Conservation (phyloP, 2,888 invertebrate species). For the Pristionchus fissidentatus region DNA sequence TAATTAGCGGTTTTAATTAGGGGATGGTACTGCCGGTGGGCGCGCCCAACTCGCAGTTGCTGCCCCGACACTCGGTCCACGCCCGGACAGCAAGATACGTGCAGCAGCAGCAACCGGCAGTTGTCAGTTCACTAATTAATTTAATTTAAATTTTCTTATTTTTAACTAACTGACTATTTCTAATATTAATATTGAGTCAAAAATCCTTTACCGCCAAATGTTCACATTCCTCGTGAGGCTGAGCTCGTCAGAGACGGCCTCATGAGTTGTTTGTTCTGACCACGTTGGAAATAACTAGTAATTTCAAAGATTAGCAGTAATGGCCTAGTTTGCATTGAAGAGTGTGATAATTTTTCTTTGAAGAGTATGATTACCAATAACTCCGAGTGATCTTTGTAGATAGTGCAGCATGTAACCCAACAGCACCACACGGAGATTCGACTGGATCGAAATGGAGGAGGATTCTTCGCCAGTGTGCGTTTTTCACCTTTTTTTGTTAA, state of each 20-base stretch:
- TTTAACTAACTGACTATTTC: too few species aligned
- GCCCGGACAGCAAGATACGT: constrained; percentile 42
- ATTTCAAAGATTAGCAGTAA: too few species aligned
- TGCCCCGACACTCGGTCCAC: constrained; percentile 31
- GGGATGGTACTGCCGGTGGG: constrained; percentile 46
- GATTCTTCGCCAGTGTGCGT: constrained; percentile 65
- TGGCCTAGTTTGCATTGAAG: neutral
- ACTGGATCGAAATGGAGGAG: constrained; percentile 60
- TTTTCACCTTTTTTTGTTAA: neutral
- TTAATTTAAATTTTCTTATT: too few species aligned
- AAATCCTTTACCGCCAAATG: too few species aligned
- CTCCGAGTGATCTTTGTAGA: constrained; percentile 47
- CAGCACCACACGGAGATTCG: constrained; percentile 63
- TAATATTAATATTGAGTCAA: too few species aligned
- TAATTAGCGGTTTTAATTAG: neutral
- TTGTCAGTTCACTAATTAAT: constrained; percentile 11
- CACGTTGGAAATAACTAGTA: too few species aligned
- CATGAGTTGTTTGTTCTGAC: too few species aligned
- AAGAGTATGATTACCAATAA: neutral
- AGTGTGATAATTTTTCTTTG: neutral
- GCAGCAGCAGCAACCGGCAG: constrained; percentile 36
- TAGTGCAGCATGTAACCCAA: constrained; percentile 62
- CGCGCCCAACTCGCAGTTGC: constrained; percentile 32
- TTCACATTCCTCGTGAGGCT: too few species aligned
- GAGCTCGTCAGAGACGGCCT: too few species aligned